A percentile compares a stretch with the other conserved stretches of the same genome.
Conservation (phyloP, 2,888 invertebrate species). For the Polymixis lichenea region DNA sequence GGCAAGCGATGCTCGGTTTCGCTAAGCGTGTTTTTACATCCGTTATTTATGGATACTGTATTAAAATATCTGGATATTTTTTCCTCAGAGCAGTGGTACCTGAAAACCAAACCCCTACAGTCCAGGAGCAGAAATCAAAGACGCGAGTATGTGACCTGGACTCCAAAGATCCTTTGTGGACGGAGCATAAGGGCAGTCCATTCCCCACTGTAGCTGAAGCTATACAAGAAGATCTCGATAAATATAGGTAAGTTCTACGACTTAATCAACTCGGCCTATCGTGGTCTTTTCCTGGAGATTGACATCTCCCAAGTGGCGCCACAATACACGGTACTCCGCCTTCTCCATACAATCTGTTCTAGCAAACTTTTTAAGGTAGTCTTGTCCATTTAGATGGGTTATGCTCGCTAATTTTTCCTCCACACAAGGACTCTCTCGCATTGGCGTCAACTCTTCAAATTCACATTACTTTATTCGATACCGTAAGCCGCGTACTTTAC, state of each 20-base stretch:
- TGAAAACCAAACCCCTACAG: constrained; percentile 80
- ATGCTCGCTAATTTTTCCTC: background rate
- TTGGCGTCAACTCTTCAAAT: background rate
- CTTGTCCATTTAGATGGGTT: no score
- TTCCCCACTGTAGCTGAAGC: constrained; percentile 99
- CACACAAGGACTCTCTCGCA: background rate
- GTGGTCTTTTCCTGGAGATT: background rate
- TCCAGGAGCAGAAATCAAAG: constrained; percentile 93
- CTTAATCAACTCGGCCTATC: background rate
- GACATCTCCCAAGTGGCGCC: background rate
- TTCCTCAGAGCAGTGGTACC: constrained; percentile 84
- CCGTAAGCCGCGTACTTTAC: background rate
- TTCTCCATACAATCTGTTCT: no score
- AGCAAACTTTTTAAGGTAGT: no score
- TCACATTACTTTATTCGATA: background rate
- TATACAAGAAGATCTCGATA: constrained; percentile 99
- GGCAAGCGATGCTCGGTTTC: no score
- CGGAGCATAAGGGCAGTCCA: constrained; percentile 97
- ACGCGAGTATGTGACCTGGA: constrained; percentile 97
- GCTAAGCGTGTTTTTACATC: no score
- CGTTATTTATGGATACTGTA: background rate
- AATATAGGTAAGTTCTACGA: constrained; percentile 91
- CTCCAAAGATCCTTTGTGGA: constrained; percentile 97
- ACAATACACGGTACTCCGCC: no score
- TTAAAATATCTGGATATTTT: constrained; percentile 40